A percentile compares a stretch with the other conserved stretches of the same genome.
Conservation (phyloP, 2,888 invertebrate genomes). For the Panorpa germanica region DNA sequence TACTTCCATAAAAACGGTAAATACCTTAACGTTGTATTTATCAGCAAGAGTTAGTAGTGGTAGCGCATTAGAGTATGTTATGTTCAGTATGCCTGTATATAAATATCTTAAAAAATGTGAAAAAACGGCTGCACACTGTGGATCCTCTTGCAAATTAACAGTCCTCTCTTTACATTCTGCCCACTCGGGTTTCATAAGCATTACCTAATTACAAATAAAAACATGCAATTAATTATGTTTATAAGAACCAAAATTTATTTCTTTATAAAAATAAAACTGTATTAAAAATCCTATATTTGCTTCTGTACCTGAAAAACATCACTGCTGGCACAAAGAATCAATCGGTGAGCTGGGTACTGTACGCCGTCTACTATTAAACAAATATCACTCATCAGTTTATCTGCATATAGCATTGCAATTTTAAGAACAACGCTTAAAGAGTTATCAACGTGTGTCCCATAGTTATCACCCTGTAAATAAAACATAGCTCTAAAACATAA, state of each 20-base stretch:
- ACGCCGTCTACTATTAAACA: conserved; percentile 64
- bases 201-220: conserved; percentile 36
- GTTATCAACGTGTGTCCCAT: too few species aligned
- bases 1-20: conserved; percentile 12
- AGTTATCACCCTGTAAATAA: too few species aligned
- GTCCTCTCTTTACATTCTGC: conserved; percentile 71
- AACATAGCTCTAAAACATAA: too few species aligned
- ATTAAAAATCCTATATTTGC: conserved; percentile 10
- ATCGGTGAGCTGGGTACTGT: conserved; percentile 72
- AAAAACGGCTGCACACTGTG: conserved; percentile 68
- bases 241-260: conserved; percentile 1
- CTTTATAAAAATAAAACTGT: too few species aligned
- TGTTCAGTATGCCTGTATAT: conserved; percentile 78
- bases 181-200: conserved; percentile 91
- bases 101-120: conserved; percentile 70
- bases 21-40: conserved; percentile 81
- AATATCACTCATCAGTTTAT: conserved; percentile 79
- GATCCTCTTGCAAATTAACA: conserved; percentile 71
- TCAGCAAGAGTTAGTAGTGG: conserved; percentile 80
- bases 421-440: conserved; percentile 63
- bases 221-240: background rate
- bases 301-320: conserved; percentile 89
- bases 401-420: conserved; percentile 66
- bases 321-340: conserved; percentile 84
- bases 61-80: conserved; percentile 68